Conservation (phyloP, 1,140 invertebrate genomes). For the Sipha flava region DNA sequence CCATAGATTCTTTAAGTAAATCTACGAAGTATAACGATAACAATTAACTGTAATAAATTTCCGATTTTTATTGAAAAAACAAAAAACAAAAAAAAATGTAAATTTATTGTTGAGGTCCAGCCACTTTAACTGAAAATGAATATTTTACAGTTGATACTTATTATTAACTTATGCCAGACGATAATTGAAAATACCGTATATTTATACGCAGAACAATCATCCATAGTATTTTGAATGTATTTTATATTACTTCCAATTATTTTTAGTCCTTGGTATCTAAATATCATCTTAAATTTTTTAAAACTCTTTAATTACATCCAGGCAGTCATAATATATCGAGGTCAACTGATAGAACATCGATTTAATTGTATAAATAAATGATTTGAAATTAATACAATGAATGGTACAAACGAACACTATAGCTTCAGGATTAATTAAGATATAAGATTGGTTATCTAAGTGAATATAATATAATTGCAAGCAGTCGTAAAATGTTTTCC, state of each 20-base stretch:
- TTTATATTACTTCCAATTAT: neutral
- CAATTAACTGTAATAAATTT: neutral
- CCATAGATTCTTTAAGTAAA: neutral
- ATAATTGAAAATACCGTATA: neutral
- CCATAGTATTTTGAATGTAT: neutral
- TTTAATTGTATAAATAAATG: conserved; percentile 18
- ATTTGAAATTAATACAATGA: conserved; percentile 1
- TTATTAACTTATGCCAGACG: neutral
- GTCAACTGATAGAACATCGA: conserved; percentile 4
- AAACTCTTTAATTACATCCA: neutral
- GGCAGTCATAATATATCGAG: conserved; percentile 3
- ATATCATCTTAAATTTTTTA: neutral
- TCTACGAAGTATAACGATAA: neutral
- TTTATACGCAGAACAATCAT: neutral
- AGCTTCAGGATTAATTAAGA: neutral
- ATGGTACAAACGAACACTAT: neutral
- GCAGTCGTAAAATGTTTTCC: neutral
- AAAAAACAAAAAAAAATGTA: no score
- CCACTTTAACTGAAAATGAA: no score
- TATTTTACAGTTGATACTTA: no score
- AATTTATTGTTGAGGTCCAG: no score
- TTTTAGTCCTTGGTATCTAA: neutral
- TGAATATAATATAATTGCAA: neutral
- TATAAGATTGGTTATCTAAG: neutral
- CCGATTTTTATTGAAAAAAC: neutral